Base-by-base conservation (phyloP, 2,888 invertebrate genomes). In the Caenorhabditis imperialis region DNA sequence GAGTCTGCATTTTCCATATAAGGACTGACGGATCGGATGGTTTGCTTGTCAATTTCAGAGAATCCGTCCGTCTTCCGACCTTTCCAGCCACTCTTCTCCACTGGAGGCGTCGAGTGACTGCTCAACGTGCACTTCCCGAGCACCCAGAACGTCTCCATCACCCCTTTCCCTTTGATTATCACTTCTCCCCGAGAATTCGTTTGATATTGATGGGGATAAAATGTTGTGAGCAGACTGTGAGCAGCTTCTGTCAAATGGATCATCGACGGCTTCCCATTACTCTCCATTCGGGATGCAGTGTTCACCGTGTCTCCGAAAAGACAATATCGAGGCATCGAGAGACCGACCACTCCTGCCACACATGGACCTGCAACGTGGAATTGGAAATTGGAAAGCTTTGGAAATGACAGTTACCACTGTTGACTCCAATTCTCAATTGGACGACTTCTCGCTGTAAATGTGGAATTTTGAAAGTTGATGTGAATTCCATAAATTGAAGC, bases 221-320 rank as follows among this genome's bases (percentile, higher is more conserved):
- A 67, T 16, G 65, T 54, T n/a, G 73, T 48, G n/a, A 79, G 77
- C 27, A 81, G 61, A 23, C 71, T 71, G 25, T 76, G 62, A 8
- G 83, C 78, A 3, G 77, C 77, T 0, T 62, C 57, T 1, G 84
- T 81, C 47, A 85, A 73, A 55, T 85, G 85, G 25, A 85, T 82
- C 18, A 57, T 55, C 12, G 55, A 54, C 12, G 77, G 80, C 71
- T 85, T 84, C 37, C 84, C 79, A 70, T 85, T 82, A 47, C 70
- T 72, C 42, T 85, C 85, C 85, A 85, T 85, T 30, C 85, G 63
- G 1, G 74, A 73, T 5, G 85, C 85, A 10, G 85, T 85, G 54
- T 85, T 85, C 12, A 85, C 82, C 2, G 83, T 83, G 45, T 85
- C 85, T 12, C 85, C 85, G 57, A 85, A 85, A 2, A 84, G 71